A percentile compares a stretch with the other conserved stretches of the same genome.
Evolutionary conservation across 1,140 invertebrate genomes (phyloP).

Genomic region (Anoplolepis gracilipes): DNA sequence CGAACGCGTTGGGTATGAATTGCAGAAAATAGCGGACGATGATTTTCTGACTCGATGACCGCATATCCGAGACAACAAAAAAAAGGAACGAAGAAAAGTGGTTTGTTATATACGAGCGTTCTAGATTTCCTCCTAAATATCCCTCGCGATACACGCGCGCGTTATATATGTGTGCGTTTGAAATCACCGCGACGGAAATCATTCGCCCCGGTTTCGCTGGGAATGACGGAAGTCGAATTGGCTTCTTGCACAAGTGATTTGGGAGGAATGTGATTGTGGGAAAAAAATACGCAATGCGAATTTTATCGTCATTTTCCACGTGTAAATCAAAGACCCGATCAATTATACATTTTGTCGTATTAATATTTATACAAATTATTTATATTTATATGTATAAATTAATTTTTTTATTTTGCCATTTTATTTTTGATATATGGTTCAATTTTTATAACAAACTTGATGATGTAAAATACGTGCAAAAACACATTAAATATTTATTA

Average conservation of each 20-base stretch:
- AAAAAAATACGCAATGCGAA: not conserved
- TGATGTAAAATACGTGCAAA: not conserved
- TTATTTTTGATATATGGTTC: not conserved
- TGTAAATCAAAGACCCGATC: not conserved
- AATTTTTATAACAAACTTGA: not conserved
- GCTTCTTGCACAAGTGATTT: conserved; percentile 26
- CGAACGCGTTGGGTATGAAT: conserved; percentile 67
- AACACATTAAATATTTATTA: not conserved
- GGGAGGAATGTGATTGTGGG: conserved; percentile 38
- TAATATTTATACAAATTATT: not conserved
- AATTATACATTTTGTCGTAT: not conserved
- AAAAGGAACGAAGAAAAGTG: conserved; percentile 36
- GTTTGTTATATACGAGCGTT: conserved; percentile 56
- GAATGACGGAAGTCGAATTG: conserved; percentile 51
- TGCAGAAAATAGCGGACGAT: conserved; percentile 74
- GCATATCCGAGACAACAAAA: conserved; percentile 58
- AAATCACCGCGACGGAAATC: conserved; percentile 55
- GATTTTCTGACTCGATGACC: conserved; percentile 75
- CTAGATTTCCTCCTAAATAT: conserved; percentile 58
- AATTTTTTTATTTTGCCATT: not conserved
- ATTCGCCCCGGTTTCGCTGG: conserved; percentile 45
- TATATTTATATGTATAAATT: not conserved
- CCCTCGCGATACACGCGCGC: conserved; percentile 13
- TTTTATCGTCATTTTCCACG: not conserved
- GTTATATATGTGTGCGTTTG: not conserved